Base-by-base conservation (phyloP, 2,888 invertebrate species). In the Chrysodeixis includens region DNA sequence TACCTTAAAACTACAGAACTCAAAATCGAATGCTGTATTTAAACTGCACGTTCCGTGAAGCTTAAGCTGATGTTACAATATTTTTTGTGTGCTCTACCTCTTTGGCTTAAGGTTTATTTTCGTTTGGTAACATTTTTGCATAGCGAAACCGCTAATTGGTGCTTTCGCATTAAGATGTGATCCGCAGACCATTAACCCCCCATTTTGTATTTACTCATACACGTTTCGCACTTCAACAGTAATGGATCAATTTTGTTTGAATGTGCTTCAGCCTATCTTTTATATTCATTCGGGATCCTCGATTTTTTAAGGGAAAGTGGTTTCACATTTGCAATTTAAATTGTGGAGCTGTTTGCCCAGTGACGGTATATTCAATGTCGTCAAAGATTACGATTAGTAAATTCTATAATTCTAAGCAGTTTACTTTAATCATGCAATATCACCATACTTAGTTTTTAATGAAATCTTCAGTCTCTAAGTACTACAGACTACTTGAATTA, bases 101-200 rank as follows among this genome's bases (percentile, higher is more conserved):
- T 10, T 14, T 7, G 0, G 12, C 9, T 46, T 66, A 71, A 49
- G 66, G 66, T 55, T n/a, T 52, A 4, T 57, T 68, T 63, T 76
- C 0, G 30, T 14, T 26, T 54, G 16, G 7, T 7, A 18, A 0
- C 18, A 26, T 51, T 67, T 65, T 59, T 78, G 71, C 68, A 69
- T 70, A 71, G 67, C 40, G 35, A 67, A 62, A 67, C 74, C 67
- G 73, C 79, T 87, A 88, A 88, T 88, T 86, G 87, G 81, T 78
- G 83, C 82, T 85, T 82, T 78, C 75, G 76, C 77, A 82, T 86
- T 82, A 87, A 84, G 81, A 84, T 78, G 80, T 79, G 81, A 83
- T 84, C 79, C 81, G 75, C 74, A 77, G 79, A 80, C 76, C 87
- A 83, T 85, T 88, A 86, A 81, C 83, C 84, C 78, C 74, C 71